Base-by-base conservation (phyloP, 1,140 invertebrate genomes). In the Sweltsa coloradensis region DNA sequence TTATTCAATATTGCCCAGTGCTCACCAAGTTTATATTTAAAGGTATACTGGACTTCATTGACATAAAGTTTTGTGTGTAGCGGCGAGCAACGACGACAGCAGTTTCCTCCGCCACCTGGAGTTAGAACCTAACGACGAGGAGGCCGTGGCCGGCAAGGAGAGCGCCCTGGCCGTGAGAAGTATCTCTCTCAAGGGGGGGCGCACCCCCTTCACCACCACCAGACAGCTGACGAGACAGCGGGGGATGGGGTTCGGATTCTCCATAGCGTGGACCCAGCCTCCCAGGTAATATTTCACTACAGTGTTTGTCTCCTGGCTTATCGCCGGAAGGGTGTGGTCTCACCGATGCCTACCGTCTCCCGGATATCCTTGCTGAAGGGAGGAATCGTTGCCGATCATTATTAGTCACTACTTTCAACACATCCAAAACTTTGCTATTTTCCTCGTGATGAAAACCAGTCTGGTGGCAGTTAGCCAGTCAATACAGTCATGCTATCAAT, bases 211-310 rank as follows among this genome's bases (percentile, higher is more conserved):
- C 57, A 89, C 85, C 3, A 78, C 79, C 37, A 86, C 84, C 23
- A 79, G 81, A 57, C 74, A 73, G 61, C 66, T 73, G 53, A 54
- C 62, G 43, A 57, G 66, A 43, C 58, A 63, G 29, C 55, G 57
- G 7, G 54, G 57, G 2, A 51, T 71, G 2, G 74, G 84, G 5
- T 89, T 84, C 59, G 85, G 85, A 1, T 93, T 94, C 67, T 89
- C 87, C 3, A 80, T 94, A n/a, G 82, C 89, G 1, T 92, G 89
- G 83, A 89, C 85, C 2, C 79, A 88, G 57, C 90, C 90, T 14
- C 88, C 80, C n/a, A 74, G 63, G 63, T 65, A 57, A 40, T n/a
- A n/a, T n/a, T n/a, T n/a, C n/a, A n/a, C n/a, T n/a, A n/a, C n/a
- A n/a, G n/a, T n/a, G n/a, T n/a, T n/a, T n/a, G n/a, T n/a, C n/a